phyloP scores from a whole-genome alignment of 2,888 invertebrate species.

The Melieria crassipennis region DNA sequence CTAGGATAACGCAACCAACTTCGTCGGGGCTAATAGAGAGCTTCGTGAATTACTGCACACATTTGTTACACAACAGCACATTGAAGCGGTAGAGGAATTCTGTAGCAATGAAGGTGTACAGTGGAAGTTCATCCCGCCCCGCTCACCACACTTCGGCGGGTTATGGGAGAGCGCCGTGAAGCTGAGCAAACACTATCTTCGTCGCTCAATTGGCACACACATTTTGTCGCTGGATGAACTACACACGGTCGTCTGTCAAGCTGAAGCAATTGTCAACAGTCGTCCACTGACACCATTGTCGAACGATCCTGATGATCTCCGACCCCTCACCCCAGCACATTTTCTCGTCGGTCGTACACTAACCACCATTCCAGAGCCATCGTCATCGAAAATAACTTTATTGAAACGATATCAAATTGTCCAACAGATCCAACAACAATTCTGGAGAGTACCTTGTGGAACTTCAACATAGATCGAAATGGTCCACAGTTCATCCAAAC shows the following conservation, averaged over 20 bases:
- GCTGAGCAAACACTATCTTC: conserved; percentile 24
- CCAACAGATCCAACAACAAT: conserved; percentile 31
- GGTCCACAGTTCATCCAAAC: not conserved
- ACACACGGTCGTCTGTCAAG: conserved; percentile 32
- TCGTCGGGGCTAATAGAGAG: conserved; percentile 34
- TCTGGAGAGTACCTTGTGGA: conserved; percentile 35
- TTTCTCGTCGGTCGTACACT: conserved; percentile 35
- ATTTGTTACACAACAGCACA: conserved; percentile 21
- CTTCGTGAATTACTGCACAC: conserved; percentile 19
- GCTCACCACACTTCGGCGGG: conserved; percentile 37
- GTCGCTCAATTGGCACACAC: conserved; percentile 14
- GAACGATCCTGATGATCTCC: conserved; percentile 18
- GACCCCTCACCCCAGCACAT: conserved; percentile 38
- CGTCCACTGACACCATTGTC: conserved; percentile 31
- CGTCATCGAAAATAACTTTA: not conserved
- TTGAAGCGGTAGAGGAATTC: not conserved
- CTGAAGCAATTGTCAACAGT: conserved; percentile 32
- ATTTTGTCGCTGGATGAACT: conserved; percentile 26
- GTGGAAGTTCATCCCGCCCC: conserved; percentile 31
- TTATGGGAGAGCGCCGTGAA: conserved; percentile 40
- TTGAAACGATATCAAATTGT: conserved; percentile 28
- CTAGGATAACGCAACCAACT: conserved; percentile 35
- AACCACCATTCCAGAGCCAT: conserved; percentile 26
- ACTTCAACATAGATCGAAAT: conserved; percentile 25
- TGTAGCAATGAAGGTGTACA: conserved; percentile 23